Base-by-base conservation (phyloP, 2,797 vertebrate genomes). In the Borostomias antarcticus region DNA sequence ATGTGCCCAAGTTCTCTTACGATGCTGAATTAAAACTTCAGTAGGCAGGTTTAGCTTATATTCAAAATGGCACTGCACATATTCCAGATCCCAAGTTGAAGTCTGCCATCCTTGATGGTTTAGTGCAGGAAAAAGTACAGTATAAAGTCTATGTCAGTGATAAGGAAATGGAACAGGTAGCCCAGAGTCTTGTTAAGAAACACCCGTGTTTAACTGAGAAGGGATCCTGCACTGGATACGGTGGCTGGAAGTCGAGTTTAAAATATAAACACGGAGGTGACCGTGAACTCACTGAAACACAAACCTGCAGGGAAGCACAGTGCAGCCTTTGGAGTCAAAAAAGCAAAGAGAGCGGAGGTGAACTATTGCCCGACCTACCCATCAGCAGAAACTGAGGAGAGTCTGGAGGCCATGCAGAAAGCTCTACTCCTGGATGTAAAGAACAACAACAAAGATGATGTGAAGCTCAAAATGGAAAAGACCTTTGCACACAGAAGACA, bases 91-190 rank as follows among this genome's bases (percentile, higher is more conserved):
- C 43, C 43, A 47, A 47, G 43, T 47, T 47, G 17, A 47, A 47
- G 43, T 47, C 43, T 8, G 43, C 43, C 43, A 47, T 47, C 15
- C 43, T 47, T 47, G 43, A 47, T 13, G 43, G 43, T 4, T 47
- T 47, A 50, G 17, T 50, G 47, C 47, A 50, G 47, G 47, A 50
- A 50, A 50, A 10, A 21, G 47, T 50, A n/a, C 47, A 89, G 89
- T 89, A 91, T 88, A 87, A 82, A 87, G 81, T 81, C 83, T 91
- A 91, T 91, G 91, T 92, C 89, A 93, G 89, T 91, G 93, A 94
- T 51, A 74, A 71, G 21, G 74, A 79, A 30, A 68, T 71, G 21
- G 43, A 76, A 33, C 54, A 76, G 7, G 77, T 66, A 58, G 66
- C 66, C 15, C 69, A 70, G 59, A 75, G 63, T 74, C 78, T 74